phyloP scores from a whole-genome alignment of 2,888 invertebrate species.

The Tinea trinotella region DNA sequence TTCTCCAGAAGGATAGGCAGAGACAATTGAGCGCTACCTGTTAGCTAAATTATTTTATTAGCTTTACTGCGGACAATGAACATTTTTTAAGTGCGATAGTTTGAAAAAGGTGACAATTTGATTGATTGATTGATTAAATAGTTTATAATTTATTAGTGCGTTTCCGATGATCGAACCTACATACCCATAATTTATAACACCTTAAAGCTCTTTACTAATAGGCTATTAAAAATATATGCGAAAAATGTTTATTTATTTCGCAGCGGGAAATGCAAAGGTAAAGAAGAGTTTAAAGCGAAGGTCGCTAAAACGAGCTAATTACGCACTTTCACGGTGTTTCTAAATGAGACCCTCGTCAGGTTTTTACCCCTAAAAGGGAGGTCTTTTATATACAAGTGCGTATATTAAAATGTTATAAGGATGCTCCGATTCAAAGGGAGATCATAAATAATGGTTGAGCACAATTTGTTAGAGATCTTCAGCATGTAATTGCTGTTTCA shows the following conservation, averaged over 20 bases:
- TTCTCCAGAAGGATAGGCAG: too few relatives aligned
- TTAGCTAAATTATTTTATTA: too few relatives aligned
- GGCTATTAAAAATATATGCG: neutral
- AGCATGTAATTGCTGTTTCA: neutral
- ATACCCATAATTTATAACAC: too few relatives aligned
- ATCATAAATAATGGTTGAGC: slow-evolving; percentile 14
- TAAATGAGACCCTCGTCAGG: slow-evolving; percentile 53
- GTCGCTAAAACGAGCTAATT: slow-evolving; percentile 53
- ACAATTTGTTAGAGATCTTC: slow-evolving; percentile 2
- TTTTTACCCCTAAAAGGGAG: slow-evolving; percentile 29
- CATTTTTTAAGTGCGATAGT: too few relatives aligned
- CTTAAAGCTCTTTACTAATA: too few relatives aligned
- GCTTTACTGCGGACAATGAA: too few relatives aligned
- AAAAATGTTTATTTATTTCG: slow-evolving; percentile 5
- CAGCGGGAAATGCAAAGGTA: neutral
- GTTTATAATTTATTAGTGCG: too few relatives aligned
- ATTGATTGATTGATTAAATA: too few relatives aligned
- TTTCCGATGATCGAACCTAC: too few relatives aligned
- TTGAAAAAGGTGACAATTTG: too few relatives aligned
- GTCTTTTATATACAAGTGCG: slow-evolving; percentile 15
- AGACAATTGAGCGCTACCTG: too few relatives aligned
- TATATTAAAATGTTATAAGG: slow-evolving; percentile 14
- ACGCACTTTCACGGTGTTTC: slow-evolving; percentile 53
- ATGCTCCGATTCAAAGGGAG: slow-evolving; percentile 15
- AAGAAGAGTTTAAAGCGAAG: slow-evolving; percentile 32